Base-by-base conservation (phyloP, 2,888 invertebrate species). In the Synergus laeviventris region DNA sequence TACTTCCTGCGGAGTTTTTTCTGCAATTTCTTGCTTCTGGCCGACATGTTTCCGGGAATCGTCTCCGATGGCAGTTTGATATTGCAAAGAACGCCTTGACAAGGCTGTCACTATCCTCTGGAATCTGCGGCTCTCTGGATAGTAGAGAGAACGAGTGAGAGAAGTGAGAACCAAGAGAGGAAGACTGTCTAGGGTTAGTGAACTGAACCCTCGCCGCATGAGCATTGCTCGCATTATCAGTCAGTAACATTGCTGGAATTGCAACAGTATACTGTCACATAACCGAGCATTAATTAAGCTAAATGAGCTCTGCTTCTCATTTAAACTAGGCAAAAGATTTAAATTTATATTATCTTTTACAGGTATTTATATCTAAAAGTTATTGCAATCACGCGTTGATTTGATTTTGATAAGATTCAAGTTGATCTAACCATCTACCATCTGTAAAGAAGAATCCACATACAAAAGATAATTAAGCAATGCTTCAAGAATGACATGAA, bases 91-190 rank as follows among this genome's bases (percentile, higher is more conserved):
- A 81, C 78, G 83, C 84, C 83, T 84, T 83, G 86, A 84, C 84
- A 84, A 86, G 86, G 83, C 82, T 86, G 83, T 81, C 82, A 78
- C 83, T 83, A 76, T 83, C 73, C 78, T 60, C 62, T 79, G 83
- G 82, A 83, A 85, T 84, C 80, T 80, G 82, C 76, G 79, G 79
- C 83, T 81, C 84, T 80, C 80, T 78, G 73, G 70, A 61, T 75
- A 75, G 64, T 74, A 73, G 74, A 75, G 45, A 75, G 79, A 70
- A 56, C 64, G 79, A 76, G 76, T 77, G 75, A 70, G 62, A 74
- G 78, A 80, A 80, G 78, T 78, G 56, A 56, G 64, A 66, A 59
- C 73, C 60, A 59, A 60, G 77, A 77, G 74, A 79, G 78, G 78
- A 74, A 73, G 76, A 76, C 76, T 64, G 79, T 38, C 75, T 79